These are phyloP conservation scores for Tolypeutes matacus DNA, from an alignment of 2,797 vertebrate species.

Conservation along the genomic window DNA sequence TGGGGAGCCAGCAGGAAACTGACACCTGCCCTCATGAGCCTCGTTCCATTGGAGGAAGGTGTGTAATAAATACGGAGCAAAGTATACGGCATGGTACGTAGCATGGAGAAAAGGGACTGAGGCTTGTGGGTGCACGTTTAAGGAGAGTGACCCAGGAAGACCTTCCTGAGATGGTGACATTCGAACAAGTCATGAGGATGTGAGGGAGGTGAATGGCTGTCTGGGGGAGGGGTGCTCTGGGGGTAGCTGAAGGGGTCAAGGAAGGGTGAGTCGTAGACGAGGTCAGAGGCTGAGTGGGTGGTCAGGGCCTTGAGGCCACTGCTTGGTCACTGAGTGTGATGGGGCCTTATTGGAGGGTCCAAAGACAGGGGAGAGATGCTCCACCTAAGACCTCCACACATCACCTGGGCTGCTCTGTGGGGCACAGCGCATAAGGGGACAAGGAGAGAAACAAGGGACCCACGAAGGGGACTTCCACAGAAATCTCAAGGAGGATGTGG, in stretches of 20 bases:
- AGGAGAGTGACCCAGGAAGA: not conserved
- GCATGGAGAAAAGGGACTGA: not conserved
- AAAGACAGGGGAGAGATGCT: not conserved
- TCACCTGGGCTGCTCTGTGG: not conserved
- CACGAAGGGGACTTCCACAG: no score
- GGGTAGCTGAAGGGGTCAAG: not conserved
- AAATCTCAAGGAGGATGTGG: fast-evolving
- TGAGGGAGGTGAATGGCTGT: not conserved
- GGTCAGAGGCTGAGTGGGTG: not conserved
- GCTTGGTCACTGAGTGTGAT: not conserved
- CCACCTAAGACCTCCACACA: not conserved
- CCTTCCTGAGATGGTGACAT: not conserved
- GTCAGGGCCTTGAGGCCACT: no score
- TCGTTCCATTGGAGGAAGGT: not conserved
- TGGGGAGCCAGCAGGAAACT: not conserved
- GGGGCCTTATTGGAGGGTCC: not conserved
- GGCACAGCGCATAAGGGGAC: not conserved
- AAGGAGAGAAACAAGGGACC: not conserved
- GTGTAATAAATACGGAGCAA: not conserved
- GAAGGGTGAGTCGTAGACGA: no score
- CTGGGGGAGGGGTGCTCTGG: not conserved
- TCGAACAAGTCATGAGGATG: not conserved
- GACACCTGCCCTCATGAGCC: not conserved
- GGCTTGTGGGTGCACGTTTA: not conserved
- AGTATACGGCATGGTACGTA: not conserved